Percentiles rank a stretch among this genome's conserved stretches.
Evolutionary conservation across 2,113 vertebrate genomes (phyloP).

Genomic region (Anolis sagrei): DNA sequence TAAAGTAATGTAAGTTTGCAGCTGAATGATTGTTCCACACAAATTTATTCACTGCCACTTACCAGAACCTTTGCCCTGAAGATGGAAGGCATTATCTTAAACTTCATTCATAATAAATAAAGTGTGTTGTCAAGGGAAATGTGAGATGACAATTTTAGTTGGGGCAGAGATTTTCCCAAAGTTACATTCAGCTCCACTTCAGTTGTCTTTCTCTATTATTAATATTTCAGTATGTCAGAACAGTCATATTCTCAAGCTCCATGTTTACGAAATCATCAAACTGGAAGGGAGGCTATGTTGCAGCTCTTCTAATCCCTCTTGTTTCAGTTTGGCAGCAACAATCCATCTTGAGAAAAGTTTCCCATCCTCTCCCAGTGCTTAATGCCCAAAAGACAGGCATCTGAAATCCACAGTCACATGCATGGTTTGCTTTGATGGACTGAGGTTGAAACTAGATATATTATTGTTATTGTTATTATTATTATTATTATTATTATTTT

Average conservation of each 20-base stretch:
- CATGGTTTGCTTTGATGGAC: not conserved
- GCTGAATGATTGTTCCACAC: constrained; percentile 14
- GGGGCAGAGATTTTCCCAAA: not conserved
- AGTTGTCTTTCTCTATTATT: not conserved
- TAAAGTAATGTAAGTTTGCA: not conserved
- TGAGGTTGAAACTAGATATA: no score
- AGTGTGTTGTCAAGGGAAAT: constrained; percentile 42
- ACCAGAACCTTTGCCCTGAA: constrained; percentile 34
- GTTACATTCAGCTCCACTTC: not conserved
- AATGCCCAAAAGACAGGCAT: not conserved
- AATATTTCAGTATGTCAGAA: not conserved
- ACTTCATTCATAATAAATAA: constrained; percentile 44
- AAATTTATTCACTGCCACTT: constrained; percentile 46
- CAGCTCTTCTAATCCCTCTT: not conserved
- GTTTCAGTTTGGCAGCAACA: not conserved
- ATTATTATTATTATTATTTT: no score
- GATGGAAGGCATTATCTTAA: constrained; percentile 36
- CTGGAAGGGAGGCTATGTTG: not conserved
- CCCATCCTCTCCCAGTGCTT: not conserved
- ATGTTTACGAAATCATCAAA: not conserved
- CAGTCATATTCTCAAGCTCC: not conserved
- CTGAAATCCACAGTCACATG: not conserved
- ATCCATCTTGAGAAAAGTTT: not conserved
- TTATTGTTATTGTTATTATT: no score
- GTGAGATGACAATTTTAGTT: constrained; percentile 35